Evolutionary conservation across 1,140 invertebrate species (phyloP).

Genomic region (Euura lappo): DNA sequence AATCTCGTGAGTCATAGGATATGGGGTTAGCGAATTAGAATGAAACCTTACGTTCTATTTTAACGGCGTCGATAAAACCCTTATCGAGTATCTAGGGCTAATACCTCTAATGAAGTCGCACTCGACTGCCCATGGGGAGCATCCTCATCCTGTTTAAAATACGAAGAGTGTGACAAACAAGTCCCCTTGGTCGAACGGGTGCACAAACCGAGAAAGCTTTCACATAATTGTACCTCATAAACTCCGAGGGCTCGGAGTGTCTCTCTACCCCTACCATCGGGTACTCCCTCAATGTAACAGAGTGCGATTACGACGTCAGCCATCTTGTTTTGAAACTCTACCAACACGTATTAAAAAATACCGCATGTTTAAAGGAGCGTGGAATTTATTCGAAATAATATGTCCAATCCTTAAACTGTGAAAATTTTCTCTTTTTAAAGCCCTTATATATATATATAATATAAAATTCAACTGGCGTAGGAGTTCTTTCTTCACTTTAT

Average conservation of each 20-base stretch:
- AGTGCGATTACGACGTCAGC: neutral
- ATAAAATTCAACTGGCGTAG: too few species aligned
- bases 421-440: too few species aligned
- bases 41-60: neutral
- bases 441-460: too few species aligned
- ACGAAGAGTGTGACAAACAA: neutral
- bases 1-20: too few species aligned
- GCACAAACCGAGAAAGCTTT: slow-evolving; percentile 6
- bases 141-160: neutral
- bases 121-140: slow-evolving; percentile 2
- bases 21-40: too few species aligned
- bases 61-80: neutral
- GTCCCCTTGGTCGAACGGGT: slow-evolving; percentile 6
- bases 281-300: neutral
- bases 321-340: neutral
- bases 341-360: too few species aligned
- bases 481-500: too few species aligned
- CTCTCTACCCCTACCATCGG: neutral
- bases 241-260: slow-evolving; percentile 4
- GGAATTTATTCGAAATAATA: too few species aligned
- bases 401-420: too few species aligned
- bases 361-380: too few species aligned
- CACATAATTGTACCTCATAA: slow-evolving; percentile 7
- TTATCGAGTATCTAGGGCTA: slow-evolving; percentile 2
- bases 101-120: slow-evolving; percentile 3